phyloP scores from a whole-genome alignment of 2,888 invertebrate species.

The Polyploca ridens region DNA sequence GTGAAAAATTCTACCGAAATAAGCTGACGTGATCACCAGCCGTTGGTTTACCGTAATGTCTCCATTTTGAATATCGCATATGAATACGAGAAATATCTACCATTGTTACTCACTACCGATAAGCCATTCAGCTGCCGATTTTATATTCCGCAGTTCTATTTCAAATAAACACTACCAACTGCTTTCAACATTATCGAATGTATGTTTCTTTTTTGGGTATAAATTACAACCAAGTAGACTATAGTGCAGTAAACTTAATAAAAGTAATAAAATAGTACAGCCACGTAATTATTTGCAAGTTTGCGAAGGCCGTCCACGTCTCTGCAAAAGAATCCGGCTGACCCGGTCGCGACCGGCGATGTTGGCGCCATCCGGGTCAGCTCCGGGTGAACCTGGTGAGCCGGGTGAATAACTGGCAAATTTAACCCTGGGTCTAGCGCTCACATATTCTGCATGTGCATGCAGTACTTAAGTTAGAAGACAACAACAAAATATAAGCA shows the following conservation, averaged over 20 bases:
- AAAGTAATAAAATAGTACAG: not conserved
- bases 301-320: constrained; percentile 56
- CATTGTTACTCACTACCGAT: constrained; percentile 1
- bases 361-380: constrained; percentile 83
- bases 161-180: constrained; percentile 6
- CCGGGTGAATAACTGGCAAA: constrained; percentile 27
- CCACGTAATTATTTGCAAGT: constrained; percentile 50
- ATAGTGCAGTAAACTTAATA: not conserved
- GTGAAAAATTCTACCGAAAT: not conserved
- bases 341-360: constrained; percentile 80
- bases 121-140: not conserved
- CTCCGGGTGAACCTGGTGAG: constrained; percentile 39
- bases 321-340: constrained; percentile 57
- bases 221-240: not conserved
- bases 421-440: constrained; percentile 41
- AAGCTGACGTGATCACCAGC: constrained; percentile 18
- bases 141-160: constrained; percentile 3
- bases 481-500: too few species aligned
- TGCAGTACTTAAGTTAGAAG: too few species aligned
- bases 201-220: not conserved
- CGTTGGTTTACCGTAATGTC: constrained; percentile 16
- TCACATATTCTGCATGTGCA: constrained; percentile 20
- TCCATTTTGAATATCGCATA: constrained; percentile 20
- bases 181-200: constrained; percentile 3
- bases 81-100: not conserved